Base-by-base conservation (phyloP, 2,888 invertebrate species). In the Incurvaria masculella region DNA sequence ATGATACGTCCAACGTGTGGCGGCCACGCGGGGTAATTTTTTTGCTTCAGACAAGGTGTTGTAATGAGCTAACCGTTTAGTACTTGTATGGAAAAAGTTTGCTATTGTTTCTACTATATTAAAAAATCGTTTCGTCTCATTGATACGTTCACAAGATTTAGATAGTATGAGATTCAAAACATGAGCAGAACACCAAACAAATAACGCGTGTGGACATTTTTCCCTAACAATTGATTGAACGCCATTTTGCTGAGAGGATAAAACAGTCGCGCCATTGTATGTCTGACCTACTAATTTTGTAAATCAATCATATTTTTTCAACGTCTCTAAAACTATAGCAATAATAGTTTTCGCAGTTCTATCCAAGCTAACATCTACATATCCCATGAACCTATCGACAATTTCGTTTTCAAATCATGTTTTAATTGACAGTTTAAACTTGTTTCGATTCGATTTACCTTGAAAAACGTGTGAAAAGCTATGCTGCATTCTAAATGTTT, bases 281-380 rank as follows among this genome's bases (percentile, higher is more conserved):
- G 57, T 61, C 55, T 63, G 61, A 10, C 58, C 59, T 21, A 63
- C 48, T 43, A 62, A 52, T 57, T 63, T 62, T 16, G 54, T 27
- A 40, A 48, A 45, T 46, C 57, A 53, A 21, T 57, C 45, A 33
- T 55, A 57, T 23, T 59, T 51, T 43, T 53, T 40, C 38, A 60
- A 42, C 46, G 54, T 50, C 16, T 52, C 44, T 43, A 45, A 46
- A 20, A 61, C 49, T 41, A 58, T 45, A 16, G 44, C 45, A 48
- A 46, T 56, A 44, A 63, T 48, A 6, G 53, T 54, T 38, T 51
- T 49, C 8, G 60, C 57, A 6, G 54, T 52, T 33, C 57, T 50
- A 46, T 58, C 57, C 16, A 51, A 49, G 53, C 59, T 59, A 11
- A 61, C 59, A 48, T 62, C 56, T 43, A 52, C 56, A 50, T 60